These are phyloP conservation scores for Pseudomyrmex concolor DNA, from an alignment of 1,140 invertebrate genomes.

Conservation along the genomic window DNA sequence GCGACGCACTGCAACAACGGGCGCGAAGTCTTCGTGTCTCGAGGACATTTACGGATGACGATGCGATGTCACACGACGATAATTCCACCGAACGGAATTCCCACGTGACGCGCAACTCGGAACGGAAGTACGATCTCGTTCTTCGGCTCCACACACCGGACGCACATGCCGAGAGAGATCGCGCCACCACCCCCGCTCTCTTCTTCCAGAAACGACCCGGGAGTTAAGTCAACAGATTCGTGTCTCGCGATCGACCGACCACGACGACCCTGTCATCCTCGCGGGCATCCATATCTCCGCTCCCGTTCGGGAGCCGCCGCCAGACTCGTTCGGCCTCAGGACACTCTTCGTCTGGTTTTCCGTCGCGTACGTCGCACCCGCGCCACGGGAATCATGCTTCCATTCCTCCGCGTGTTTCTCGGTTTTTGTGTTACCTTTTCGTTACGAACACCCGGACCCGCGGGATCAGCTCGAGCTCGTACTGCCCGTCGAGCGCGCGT, in stretches of 20 bases:
- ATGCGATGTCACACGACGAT: conserved; percentile 13
- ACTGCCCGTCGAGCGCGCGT: conserved; percentile 10
- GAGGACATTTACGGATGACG: conserved; percentile 26
- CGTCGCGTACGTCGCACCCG: conserved; percentile 43
- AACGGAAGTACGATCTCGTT: conserved; percentile 44
- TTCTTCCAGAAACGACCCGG: neutral
- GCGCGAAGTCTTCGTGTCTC: conserved; percentile 11
- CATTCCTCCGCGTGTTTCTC: conserved; percentile 22
- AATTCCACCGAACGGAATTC: conserved; percentile 18
- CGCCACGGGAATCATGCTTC: conserved; percentile 50
- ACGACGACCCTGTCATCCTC: neutral
- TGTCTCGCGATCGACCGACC: conserved; percentile 37
- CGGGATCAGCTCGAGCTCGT: conserved; percentile 30
- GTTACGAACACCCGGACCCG: neutral
- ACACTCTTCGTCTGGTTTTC: conserved; percentile 47
- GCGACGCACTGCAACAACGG: conserved; percentile 6
- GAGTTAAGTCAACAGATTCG: conserved; percentile 38
- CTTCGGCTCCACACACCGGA: neutral
- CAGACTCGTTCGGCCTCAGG: conserved; percentile 8
- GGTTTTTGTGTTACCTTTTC: neutral
- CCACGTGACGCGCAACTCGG: conserved; percentile 22
- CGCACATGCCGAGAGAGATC: conserved; percentile 25
- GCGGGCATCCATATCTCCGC: conserved; percentile 28
- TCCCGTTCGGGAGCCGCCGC: conserved; percentile 8
- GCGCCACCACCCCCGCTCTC: no score